phyloP scores from a whole-genome alignment of 2,113 vertebrate genomes.

The Misgurnus mizolepis region DNA sequence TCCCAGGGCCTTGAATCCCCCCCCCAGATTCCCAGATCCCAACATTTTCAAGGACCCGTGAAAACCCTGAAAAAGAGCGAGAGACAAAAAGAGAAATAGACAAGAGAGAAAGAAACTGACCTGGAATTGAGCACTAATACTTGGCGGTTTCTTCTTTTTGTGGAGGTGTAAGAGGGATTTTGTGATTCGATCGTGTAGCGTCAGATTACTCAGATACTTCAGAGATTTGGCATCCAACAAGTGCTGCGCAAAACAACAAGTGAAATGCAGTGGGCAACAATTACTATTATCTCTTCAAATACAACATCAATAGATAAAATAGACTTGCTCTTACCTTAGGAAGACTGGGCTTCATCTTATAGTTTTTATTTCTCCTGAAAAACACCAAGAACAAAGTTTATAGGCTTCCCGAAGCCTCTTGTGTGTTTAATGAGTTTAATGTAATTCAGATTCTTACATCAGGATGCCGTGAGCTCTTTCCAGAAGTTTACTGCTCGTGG shows the following conservation, averaged over 20 bases:
- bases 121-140: constrained; percentile 98
- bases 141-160: constrained; percentile 98
- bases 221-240: constrained; percentile 94
- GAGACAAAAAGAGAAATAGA: neutral
- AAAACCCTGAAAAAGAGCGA: no score
- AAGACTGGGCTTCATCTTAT: constrained; percentile 87
- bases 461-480: constrained; percentile 97
- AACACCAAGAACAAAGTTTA: constrained; percentile 10
- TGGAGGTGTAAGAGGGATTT: constrained; percentile 97
- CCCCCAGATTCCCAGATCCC: no score
- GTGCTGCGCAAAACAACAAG: constrained; percentile 73
- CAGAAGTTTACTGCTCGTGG: constrained; percentile 91
- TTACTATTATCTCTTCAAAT: neutral
- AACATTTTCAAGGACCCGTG: no score
- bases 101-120: constrained; percentile 63
- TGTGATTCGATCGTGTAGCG: constrained; percentile 94
- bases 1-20: no score
- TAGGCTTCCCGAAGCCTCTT: neutral
- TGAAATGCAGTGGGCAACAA: no score
- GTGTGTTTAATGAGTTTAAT: neutral
- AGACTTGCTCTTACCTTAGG: constrained; percentile 84
- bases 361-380: constrained; percentile 90
- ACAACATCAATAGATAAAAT: neutral
- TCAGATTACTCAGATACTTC: constrained; percentile 92
- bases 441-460: constrained; percentile 82